Evolutionary conservation across 2,888 invertebrate species (phyloP).

Genomic region (Nemurella pictetii): DNA sequence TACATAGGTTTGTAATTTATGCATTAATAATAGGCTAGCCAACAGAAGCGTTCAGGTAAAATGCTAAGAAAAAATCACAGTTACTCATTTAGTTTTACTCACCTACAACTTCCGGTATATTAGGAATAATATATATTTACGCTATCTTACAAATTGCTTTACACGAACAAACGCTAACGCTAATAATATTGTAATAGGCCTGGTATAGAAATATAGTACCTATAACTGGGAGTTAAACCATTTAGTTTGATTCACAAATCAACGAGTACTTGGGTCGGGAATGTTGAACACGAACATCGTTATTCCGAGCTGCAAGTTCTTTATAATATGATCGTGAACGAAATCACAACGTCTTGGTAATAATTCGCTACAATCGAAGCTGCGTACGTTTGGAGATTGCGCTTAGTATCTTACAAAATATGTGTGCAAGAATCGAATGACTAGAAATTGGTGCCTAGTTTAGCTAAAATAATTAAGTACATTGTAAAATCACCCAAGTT

Average conservation of each 20-base stretch:
- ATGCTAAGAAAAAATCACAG: background rate
- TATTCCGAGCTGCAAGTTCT: too few relatives aligned
- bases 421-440: background rate
- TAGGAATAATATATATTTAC: background rate
- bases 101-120: too few relatives aligned
- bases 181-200: background rate
- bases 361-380: background rate
- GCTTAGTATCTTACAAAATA: background rate
- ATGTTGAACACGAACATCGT: background rate
- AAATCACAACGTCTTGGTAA: background rate
- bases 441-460: background rate
- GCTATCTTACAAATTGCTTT: background rate
- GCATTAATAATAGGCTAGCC: background rate
- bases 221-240: background rate
- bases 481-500: background rate
- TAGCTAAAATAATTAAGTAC: background rate
- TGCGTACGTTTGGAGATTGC: background rate
- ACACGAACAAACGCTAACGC: background rate
- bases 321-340: background rate
- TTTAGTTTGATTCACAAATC: background rate
- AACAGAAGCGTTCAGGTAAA: too few relatives aligned
- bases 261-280: background rate
- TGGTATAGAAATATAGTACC: background rate
- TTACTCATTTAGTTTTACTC: background rate
- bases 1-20: background rate